phyloP scores from a whole-genome alignment of 2,113 vertebrate genomes.

The Motacilla tschutschensis region DNA sequence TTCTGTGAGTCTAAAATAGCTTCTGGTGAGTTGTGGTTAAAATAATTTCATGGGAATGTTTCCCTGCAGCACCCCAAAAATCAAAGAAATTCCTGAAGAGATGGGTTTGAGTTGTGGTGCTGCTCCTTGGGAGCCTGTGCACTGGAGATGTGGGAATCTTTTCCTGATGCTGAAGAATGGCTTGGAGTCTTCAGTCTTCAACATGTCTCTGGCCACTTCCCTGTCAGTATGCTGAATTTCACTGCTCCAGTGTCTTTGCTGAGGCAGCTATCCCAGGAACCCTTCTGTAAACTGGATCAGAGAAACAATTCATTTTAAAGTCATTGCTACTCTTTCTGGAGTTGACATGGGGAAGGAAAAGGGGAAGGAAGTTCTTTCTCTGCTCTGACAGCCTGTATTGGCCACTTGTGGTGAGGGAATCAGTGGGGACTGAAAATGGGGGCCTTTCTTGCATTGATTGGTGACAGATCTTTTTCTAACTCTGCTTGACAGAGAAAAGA shows the following conservation, averaged over 20 bases:
- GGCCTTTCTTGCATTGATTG: neutral
- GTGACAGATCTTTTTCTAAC: neutral
- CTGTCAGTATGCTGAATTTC: neutral
- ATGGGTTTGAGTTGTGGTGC: neutral
- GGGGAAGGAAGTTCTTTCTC: neutral
- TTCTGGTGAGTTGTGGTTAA: neutral
- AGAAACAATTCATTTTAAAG: neutral
- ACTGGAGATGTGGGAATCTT: neutral
- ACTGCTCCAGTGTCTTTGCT: neutral
- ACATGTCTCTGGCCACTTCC: neutral
- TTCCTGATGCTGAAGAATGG: neutral
- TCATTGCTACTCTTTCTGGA: neutral
- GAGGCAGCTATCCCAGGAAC: neutral
- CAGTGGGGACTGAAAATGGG: neutral
- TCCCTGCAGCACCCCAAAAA: neutral
- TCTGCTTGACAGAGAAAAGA: neutral
- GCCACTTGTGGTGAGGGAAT: neutral
- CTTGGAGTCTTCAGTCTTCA: neutral
- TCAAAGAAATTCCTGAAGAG: neutral
- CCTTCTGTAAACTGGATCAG: neutral
- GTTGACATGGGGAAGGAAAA: neutral
- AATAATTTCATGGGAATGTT: neutral
- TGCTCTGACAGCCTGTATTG: neutral
- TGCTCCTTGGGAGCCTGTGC: neutral
- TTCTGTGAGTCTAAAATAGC: neutral